Base-by-base conservation (phyloP, 2,888 invertebrate species). In the Leptura quadrifasciata region DNA sequence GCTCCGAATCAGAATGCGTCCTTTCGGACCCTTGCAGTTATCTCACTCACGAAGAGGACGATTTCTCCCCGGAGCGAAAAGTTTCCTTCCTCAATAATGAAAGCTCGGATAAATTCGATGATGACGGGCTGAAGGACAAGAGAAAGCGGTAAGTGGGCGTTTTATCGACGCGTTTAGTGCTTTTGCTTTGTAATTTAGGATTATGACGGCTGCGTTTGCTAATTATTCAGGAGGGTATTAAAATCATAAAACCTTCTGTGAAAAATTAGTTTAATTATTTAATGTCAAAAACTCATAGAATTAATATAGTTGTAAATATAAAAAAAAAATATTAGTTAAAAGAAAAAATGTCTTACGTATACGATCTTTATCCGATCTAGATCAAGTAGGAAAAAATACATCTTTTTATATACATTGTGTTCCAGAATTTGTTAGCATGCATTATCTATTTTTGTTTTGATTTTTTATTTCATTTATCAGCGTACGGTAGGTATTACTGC, bases 61-160 rank as follows among this genome's bases (percentile, higher is more conserved):
- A 86, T 6, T 80, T 82, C 20, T 86, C 87, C 15, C 87, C 87
- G 0, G 88, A 89, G 63, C 90, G 90, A 81, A 91, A 90, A 80
- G 92, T 92, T 64, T 91, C 91, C 83, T 92, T 92, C 83, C 87
- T 88, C 69, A 83, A 83, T 76, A 88, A 88, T 79, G 89, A 89
- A 72, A 88, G 89, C 76, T 88, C 79, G n/a, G 87, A 87, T 60
- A 84, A 85, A 15, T 85, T 84, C 73, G 85, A 85, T 75, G 84
- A 83, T 17, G 87, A 88, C 61, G 85, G 85, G 31, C 82, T 85
- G 12, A 86, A 84, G 71, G 83, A 85, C 21, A 91, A 90, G 81
- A 89, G 90, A 80, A 90, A 90, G 85, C 89, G 91, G 91, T 91
- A 81, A 84, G 85, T 80, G 55, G 18, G 18, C 2, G 47, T 47